These are phyloP conservation scores for Hylyphantes graminicola DNA, from an alignment of 1,140 invertebrate species.

Conservation along the genomic window DNA sequence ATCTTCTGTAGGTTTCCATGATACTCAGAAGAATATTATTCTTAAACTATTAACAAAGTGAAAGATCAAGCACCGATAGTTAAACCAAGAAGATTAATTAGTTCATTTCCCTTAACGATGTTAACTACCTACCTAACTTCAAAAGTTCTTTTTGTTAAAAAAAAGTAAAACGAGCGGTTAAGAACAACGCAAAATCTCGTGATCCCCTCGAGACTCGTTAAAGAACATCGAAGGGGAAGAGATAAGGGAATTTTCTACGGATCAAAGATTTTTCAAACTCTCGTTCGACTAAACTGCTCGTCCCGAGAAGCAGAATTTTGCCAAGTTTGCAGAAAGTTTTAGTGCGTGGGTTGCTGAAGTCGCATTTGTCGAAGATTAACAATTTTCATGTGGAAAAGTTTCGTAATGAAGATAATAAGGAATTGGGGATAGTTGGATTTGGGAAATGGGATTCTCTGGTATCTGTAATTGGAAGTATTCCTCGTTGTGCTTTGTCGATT, in stretches of 20 bases:
- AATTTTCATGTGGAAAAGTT: neutral
- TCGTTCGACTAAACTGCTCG: neutral
- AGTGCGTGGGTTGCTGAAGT: neutral
- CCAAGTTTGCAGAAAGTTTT: conserved; percentile 29
- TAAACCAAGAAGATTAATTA: too few relatives aligned
- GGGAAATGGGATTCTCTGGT: too few relatives aligned
- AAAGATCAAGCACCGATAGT: neutral
- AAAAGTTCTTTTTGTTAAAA: too few relatives aligned
- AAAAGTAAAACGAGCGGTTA: too few relatives aligned
- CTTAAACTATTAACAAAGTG: too few relatives aligned
- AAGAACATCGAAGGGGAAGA: neutral
- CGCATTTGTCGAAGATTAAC: neutral
- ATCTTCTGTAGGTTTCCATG: too few relatives aligned
- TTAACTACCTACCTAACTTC: too few relatives aligned
- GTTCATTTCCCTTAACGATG: too few relatives aligned
- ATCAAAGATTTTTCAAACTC: conserved; percentile 23
- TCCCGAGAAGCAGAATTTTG: conserved; percentile 19
- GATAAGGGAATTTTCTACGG: conserved; percentile 25
- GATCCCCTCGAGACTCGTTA: conserved; percentile 32
- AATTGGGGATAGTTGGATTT: too few relatives aligned
- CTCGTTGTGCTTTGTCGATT: too few relatives aligned
- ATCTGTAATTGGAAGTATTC: too few relatives aligned
- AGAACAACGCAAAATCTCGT: conserved; percentile 8
- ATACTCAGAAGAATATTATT: too few relatives aligned
- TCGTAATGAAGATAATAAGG: neutral